Evolutionary conservation across 2,888 invertebrate species (phyloP).

Genomic region (Dilophus febrilis): DNA sequence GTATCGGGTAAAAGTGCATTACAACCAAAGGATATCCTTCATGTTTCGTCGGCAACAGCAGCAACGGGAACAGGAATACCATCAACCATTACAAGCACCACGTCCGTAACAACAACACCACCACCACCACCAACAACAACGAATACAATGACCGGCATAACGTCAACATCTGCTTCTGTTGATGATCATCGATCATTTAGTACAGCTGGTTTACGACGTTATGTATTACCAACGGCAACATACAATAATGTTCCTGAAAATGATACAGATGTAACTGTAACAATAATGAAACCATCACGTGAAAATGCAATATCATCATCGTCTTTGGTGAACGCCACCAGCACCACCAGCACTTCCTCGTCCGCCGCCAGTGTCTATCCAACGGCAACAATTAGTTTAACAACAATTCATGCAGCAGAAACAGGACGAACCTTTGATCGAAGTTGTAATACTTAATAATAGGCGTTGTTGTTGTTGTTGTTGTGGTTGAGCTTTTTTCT

Average conservation of each 20-base stretch:
- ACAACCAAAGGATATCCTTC: constrained; percentile 5
- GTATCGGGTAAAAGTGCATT: constrained; percentile 26
- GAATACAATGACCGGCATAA: no score
- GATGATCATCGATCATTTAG: no score
- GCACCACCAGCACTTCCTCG: constrained; percentile 38
- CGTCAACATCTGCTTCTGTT: no score
- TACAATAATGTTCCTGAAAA: constrained; percentile 7
- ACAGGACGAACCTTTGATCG: constrained; percentile 26
- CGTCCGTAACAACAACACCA: no score
- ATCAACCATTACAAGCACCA: no score
- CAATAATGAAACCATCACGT: constrained; percentile 8
- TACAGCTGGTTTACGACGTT: no score
- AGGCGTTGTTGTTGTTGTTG: no score
- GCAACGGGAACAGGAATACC: constrained; percentile 6
- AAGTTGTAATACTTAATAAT: constrained; percentile 23
- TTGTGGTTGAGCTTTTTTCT: no score
- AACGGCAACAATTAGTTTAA: constrained; percentile 38
- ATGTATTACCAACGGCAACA: constrained; percentile 19
- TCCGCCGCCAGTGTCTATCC: constrained; percentile 35
- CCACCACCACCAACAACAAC: no score
- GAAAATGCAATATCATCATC: not conserved
- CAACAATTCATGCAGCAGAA: constrained; percentile 37
- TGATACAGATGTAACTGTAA: constrained; percentile 8
- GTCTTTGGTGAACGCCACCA: constrained; percentile 18
- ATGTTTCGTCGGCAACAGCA: constrained; percentile 3